Base-by-base conservation (phyloP, 2,888 invertebrate genomes). In the Pyrochroa serraticornis region DNA sequence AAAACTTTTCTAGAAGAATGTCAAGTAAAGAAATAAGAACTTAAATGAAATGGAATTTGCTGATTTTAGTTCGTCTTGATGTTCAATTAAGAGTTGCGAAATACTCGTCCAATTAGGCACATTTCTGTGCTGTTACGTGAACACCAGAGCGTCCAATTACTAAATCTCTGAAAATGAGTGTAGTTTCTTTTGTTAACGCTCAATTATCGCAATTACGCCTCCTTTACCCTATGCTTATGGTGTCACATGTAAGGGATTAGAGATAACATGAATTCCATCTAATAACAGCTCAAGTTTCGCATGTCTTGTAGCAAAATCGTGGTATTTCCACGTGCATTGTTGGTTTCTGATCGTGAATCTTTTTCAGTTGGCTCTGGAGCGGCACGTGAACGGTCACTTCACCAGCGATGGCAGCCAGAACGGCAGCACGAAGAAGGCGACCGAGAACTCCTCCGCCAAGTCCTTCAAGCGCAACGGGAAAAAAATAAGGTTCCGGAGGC, bases 371-470 rank as follows among this genome's bases (percentile, higher is more conserved):
- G 88, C 93, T 58, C 81, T 97, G 69, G 93, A 96, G 79, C 86
- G 95, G 70, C 97, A 97, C 75, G 95, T 96, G 47, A 95, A 96
- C 81, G 88, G 91, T 71, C 97, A 97, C 79, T 96, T 97, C 81
- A 87, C 84, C 73, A 83, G 85, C 68, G 89, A 88, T 72, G 80
- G 81, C 22, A 82, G 83, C 39, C 82, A 84, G 53, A 86, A 84
- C 62, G 57, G 54, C 66, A 83, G 79, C 71, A 77, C 82, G 50
- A 90, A 88, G 79, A 89, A 91, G 73, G 85, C 90, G 44, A 83
- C 90, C 14, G 91, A 91, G 70, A 90, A 89, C 59, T 84, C 85
- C 10, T 88, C 90, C 67, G 84, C 86, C 44, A 95, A 95, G 77
- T 82, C 93, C 65, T 87, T 93, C 65, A 85, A 92, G 66, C 85